Base-by-base conservation (phyloP, 2,888 invertebrate species). In the Cosmia trapezina region DNA sequence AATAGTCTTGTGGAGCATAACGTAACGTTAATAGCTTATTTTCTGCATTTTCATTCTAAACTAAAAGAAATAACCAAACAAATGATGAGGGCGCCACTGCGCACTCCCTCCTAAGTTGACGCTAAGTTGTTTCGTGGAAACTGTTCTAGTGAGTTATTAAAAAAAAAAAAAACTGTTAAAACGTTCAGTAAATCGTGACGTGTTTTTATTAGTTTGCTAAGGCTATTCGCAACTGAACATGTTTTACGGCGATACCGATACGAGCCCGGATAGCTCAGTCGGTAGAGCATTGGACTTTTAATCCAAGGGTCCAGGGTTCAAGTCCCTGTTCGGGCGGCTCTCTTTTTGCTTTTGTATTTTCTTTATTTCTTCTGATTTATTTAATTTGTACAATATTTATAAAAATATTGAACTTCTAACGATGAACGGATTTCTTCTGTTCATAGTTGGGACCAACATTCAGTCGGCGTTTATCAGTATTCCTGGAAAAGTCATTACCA, bases 301-400 rank as follows among this genome's bases (percentile, higher is more conserved):
- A 96, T 96, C 96, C 96, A 96, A 96, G 96, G 96, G 96, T 96
- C 96, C 96, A 96, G 96, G 96, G 96, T 96, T 96, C 96, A 96
- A 96, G 96, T 96, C 96, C 96, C 96, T 96, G 96, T 96, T 96
- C 96, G 96, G 96, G 96, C 95, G 96, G 85, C n/a, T 59, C 2
- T 56, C 72, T 91, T 85, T 91, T 85, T 81, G 61, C 12, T 6
- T 65, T 65, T 41, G 17, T 22, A 17, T 57, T 64, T 41, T 28
- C 0, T 65, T 57, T 28, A 6, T 49, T 75, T 11, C 1, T n/a
- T 19, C 51, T 41, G 1, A 12, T 17, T 0, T 9, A 14, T 11
- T 43, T 43, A 9, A 12, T 33, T 22, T 12, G 0, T 59, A 0
- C 1, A 17, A 41, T 14, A 12, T 41, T 33, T 0, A 0, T 5